These are phyloP conservation scores for Nasonia longicornis DNA, from an alignment of 1,140 invertebrate genomes.

Conservation along the genomic window DNA sequence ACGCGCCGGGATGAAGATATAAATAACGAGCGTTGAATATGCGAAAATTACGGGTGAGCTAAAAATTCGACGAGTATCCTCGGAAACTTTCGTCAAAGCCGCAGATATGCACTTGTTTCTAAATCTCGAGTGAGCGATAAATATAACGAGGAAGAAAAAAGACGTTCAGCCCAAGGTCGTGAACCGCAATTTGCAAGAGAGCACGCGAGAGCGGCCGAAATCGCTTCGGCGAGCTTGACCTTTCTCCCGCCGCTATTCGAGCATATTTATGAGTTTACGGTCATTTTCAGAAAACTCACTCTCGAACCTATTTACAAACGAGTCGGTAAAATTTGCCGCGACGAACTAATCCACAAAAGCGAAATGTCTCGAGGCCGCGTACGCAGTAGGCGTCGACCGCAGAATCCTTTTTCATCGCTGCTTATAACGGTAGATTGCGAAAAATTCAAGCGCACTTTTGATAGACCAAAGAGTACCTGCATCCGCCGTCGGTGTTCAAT, in stretches of 20 bases:
- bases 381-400: neutral
- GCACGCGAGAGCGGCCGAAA: neutral
- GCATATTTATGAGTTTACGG: constrained; percentile 28
- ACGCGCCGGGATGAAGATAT: neutral
- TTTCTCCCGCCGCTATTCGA: neutral
- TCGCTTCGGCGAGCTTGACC: neutral
- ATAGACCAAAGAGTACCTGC: constrained; percentile 43
- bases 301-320: neutral
- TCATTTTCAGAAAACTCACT: constrained; percentile 4
- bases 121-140: neutral
- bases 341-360: neutral
- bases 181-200: constrained; percentile 47
- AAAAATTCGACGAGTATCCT: neutral
- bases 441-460: constrained; percentile 50
- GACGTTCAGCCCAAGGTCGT: constrained; percentile 46
- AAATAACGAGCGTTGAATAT: neutral
- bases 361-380: neutral
- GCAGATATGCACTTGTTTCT: too few species aligned
- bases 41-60: neutral
- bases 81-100: too few species aligned
- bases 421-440: constrained; percentile 51
- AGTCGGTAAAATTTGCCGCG: constrained; percentile 23
- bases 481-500: constrained; percentile 30
- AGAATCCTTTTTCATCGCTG: constrained; percentile 36
- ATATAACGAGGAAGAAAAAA: neutral